Base-by-base conservation (phyloP, 2,113 vertebrate species). In the Geococcyx californianus region DNA sequence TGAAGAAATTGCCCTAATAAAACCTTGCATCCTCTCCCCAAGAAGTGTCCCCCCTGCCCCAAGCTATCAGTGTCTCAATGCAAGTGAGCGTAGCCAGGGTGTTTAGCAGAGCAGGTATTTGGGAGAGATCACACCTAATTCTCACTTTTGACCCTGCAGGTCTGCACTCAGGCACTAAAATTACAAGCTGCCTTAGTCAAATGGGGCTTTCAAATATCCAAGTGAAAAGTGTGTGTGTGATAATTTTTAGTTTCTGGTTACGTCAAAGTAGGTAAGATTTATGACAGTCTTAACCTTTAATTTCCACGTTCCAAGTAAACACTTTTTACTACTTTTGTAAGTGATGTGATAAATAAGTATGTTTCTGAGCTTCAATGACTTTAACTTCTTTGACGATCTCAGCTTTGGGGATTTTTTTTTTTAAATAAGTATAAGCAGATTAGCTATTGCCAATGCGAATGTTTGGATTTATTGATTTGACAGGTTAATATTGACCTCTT, bases 1-100 rank as follows among this genome's bases (percentile, higher is more conserved):
- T 95, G 87, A 92, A 97, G 90, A 94, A 93, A 94, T 38, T 84
- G 45, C 87, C 90, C 89, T 89, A 96, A 70, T 59, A 97, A 97
- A 97, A 96, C 52, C 34, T 63, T 8, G 78, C 10, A 18, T 86
- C 3, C 24, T 16, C 5, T 77, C 47, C 18, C 23, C 47, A 94
- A 73, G 78, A 93, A 5, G 33, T 54, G 36, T 67, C 36, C 23
- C 6, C 28, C 9, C 6, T 14, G 8, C 58, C 29, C 36, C 38
- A 28, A 52, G 56, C 75, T 90, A 45, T 63, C 62, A 51, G 82
- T 47, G 55, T 59, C 93, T 93, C 78, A 58, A 11, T 63, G 58
- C 89, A 95, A 95, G 90, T 84, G 78, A 76, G 51, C 73, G 89
- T 94, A 89, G 29, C 42, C 56, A 67, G 47, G 36, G 12, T 55